phyloP scores from a whole-genome alignment of 2,888 invertebrate species.

The Ctenicera cuprea region DNA sequence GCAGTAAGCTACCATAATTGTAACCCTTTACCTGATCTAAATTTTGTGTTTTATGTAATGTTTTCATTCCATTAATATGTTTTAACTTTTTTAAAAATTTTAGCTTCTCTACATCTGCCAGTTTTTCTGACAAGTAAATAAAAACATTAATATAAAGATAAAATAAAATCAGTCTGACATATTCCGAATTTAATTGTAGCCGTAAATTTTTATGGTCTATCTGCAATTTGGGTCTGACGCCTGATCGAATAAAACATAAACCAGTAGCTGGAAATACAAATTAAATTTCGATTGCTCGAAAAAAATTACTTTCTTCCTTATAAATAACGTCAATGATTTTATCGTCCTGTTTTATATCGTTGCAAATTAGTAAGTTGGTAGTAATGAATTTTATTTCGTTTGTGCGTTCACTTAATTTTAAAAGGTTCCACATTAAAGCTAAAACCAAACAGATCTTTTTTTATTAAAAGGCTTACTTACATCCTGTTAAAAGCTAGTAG shows the following conservation, averaged over 20 bases:
- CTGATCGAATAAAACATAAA: not conserved
- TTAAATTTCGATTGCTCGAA: not conserved
- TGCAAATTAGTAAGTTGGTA: conserved; percentile 8
- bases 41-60: no score
- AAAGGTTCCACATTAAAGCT: not conserved
- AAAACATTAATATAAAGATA: no score
- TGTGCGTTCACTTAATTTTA: not conserved
- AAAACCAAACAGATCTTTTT: no score
- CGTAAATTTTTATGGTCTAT: not conserved
- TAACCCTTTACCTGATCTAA: no score
- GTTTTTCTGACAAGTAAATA: no score
- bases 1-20: no score
- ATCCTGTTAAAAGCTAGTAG: not conserved
- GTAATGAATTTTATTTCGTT: not conserved
- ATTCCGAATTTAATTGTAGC: not conserved
- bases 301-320: not conserved
- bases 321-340: not conserved
- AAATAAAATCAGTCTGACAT: not conserved
- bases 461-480: not conserved
- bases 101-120: no score
- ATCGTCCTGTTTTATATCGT: conserved; percentile 7
- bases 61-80: no score
- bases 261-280: conserved; percentile 11
- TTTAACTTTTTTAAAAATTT: no score
- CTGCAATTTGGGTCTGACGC: no score